phyloP scores from a whole-genome alignment of 2,888 invertebrate species.

The Tupiocoris notatus region DNA sequence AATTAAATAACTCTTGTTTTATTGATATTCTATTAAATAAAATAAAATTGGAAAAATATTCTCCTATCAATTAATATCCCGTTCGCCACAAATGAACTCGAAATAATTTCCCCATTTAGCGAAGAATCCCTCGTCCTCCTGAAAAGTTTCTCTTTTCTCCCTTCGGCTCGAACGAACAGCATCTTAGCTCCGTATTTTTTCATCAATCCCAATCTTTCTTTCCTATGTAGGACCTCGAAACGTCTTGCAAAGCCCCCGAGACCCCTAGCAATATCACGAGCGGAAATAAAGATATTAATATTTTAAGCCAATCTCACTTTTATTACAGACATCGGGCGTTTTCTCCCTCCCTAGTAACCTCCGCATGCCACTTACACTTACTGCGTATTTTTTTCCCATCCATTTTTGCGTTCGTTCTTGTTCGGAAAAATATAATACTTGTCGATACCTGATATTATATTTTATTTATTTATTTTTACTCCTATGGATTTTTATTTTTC shows the following conservation, averaged over 20 bases:
- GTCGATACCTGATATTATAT: conserved; percentile 4
- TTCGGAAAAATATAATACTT: conserved; percentile 10
- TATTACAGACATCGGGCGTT: conserved; percentile 3
- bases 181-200: conserved; percentile 29
- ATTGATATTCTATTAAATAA: too few relatives aligned
- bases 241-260: conserved; percentile 5
- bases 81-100: too few relatives aligned
- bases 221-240: neutral
- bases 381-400: conserved; percentile 39
- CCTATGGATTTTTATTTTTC: conserved; percentile 28
- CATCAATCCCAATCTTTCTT: conserved; percentile 27
- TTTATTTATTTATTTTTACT: conserved; percentile 17
- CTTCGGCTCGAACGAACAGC: too few relatives aligned
- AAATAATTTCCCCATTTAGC: too few relatives aligned
- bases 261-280: conserved; percentile 32
- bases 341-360: conserved; percentile 2
- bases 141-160: neutral
- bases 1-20: too few relatives aligned
- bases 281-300: conserved; percentile 45
- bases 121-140: too few relatives aligned
- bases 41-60: too few relatives aligned
- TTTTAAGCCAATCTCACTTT: conserved; percentile 42
- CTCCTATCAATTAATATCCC: too few relatives aligned
- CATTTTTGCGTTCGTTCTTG: conserved; percentile 25
- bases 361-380: conserved; percentile 41